Base-by-base conservation (phyloP, 2,888 invertebrate genomes). In the Antheraea assamensis region DNA sequence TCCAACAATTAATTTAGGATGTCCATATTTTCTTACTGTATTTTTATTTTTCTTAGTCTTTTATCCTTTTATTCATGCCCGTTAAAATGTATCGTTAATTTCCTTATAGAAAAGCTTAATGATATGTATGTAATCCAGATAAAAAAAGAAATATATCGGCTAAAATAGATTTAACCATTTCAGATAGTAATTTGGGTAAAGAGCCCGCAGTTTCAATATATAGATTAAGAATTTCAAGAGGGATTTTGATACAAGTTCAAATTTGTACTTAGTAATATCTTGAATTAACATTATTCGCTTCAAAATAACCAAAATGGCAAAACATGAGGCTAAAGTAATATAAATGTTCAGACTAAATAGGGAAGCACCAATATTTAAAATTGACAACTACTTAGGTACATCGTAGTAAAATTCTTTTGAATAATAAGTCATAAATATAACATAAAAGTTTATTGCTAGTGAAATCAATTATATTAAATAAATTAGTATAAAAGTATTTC, bases 341-440 rank as follows among this genome's bases (percentile, higher is more conserved):
- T 21, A 52, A 52, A 21, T 52, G 19, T 49, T 1, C 49, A 15
- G 1, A 49, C 19, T 49, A 13, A 52, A 3, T 52, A 21, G 21
- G 19, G 52, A 52, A 21, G 19, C 17, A 52, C 19, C 21, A 52
- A 52, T 52, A 4, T 52, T 52, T 21, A 21, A 19, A 52, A 52
- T 52, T 21, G 5, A 19, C 52, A 52, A 21, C 2, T 21, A 52
- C 13, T 58, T n/a, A 58, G 10, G 64, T 7, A 30, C 30, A 66
- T 27, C 15, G 31, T 19, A 66, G 30, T 30, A 66, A 30, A 30
- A 5, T 30, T 17, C 30, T 30, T 19, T 17, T 66, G 64, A 66
- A 66, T 30, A 66, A 66, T 66, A 58, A 58, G 58, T 66, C 30
- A 19, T 19, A 66, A 66, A 66, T 66, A 30, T 35, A n/a, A 68